These are phyloP conservation scores for Dryadula phaetusa DNA, from an alignment of 2,888 invertebrate genomes.

Conservation along the genomic window DNA sequence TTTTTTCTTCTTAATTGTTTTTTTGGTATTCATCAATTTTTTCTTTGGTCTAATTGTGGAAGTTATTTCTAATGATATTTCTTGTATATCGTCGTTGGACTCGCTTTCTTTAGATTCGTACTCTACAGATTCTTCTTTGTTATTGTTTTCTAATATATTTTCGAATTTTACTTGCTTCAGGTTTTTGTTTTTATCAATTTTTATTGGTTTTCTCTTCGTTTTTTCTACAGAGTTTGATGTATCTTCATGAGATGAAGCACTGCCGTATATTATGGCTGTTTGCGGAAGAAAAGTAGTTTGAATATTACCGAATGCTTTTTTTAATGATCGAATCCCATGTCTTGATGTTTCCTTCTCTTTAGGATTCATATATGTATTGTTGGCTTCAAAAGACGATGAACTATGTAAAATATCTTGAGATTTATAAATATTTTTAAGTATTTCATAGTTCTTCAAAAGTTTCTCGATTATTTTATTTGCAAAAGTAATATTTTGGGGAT, in stretches of 20 bases:
- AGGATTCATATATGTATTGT: constrained; percentile 26
- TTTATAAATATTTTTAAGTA: constrained; percentile 57
- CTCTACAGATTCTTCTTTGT: constrained; percentile 26
- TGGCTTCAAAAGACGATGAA: constrained; percentile 26
- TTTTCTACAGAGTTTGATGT: constrained; percentile 3
- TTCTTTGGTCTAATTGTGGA: constrained; percentile 32
- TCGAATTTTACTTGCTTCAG: constrained; percentile 22
- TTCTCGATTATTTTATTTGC: constrained; percentile 63
- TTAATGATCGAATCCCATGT: constrained; percentile 16
- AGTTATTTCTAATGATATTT: constrained; percentile 34
- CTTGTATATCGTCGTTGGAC: constrained; percentile 34
- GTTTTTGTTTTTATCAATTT: background rate
- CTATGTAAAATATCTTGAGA: constrained; percentile 38
- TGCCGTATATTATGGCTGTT: constrained; percentile 37
- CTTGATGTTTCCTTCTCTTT: constrained; percentile 2
- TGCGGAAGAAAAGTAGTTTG: constrained; percentile 20
- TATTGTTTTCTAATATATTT: constrained; percentile 13
- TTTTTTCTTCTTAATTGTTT: constrained; percentile 9
- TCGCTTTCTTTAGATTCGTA: constrained; percentile 8
- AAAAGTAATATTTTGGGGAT: constrained; percentile 65
- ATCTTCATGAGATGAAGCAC: constrained; percentile 19
- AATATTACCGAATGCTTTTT: constrained; percentile 13
- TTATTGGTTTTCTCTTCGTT: background rate
- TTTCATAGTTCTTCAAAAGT: constrained; percentile 63
- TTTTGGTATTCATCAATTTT: background rate